Percentiles rank a stretch among this genome's conserved stretches.
phyloP scores from a whole-genome alignment of 2,888 invertebrate species.

The Dolichopus griseipennis region DNA sequence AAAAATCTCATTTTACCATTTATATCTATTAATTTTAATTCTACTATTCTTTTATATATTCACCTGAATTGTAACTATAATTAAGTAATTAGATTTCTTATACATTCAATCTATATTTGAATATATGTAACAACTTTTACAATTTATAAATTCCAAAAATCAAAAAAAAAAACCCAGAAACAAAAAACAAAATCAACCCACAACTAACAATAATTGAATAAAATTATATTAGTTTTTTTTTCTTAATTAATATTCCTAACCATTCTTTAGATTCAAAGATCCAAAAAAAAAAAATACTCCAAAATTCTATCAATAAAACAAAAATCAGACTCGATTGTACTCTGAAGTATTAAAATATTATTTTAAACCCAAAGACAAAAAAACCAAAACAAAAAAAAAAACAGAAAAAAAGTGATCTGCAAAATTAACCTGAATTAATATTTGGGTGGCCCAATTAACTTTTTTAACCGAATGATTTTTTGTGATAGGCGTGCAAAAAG shows the following conservation, averaged over 20 bases:
- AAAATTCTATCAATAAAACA: too few species aligned
- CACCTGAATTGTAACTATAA: not conserved
- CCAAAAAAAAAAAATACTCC: not conserved
- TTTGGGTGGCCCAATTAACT: conserved; percentile 6
- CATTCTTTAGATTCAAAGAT: not conserved
- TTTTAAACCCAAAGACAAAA: too few species aligned
- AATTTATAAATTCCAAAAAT: not conserved
- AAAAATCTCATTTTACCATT: too few species aligned
- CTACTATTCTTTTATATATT: too few species aligned
- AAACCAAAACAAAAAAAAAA: too few species aligned
- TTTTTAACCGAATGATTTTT: not conserved
- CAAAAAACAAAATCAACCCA: not conserved
- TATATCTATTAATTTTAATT: too few species aligned
- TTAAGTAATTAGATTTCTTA: not conserved
- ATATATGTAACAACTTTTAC: not conserved
- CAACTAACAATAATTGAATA: not conserved
- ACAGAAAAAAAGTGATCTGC: not conserved
- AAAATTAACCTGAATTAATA: conserved; percentile 4
- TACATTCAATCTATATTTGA: not conserved
- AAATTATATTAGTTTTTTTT: not conserved
- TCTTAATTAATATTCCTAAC: not conserved
- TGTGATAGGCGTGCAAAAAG: not conserved
- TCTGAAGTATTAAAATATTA: too few species aligned
- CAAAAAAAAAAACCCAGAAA: not conserved
- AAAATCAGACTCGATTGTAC: too few species aligned